Evolutionary conservation across 92 coral and sea anemone species (phyloP).

Genomic region (Umimayanthus chanpuru): DNA sequence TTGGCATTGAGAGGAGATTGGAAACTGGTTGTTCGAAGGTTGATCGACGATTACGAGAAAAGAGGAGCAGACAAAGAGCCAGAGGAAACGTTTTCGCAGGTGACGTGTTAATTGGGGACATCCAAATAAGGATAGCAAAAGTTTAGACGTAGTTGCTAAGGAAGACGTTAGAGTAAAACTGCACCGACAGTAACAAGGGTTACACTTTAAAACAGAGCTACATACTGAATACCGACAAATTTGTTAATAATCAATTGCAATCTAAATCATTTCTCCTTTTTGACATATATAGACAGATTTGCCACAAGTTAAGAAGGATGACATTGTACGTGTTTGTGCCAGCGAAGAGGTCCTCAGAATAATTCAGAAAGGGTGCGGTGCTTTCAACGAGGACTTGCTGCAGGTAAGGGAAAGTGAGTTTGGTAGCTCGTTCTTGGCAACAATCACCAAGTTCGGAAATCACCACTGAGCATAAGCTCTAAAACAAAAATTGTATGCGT

Average conservation of each 20-base stretch:
- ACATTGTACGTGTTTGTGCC: background rate
- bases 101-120: background rate
- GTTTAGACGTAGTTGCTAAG: no score
- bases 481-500: background rate
- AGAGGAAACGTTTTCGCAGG: background rate
- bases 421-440: background rate
- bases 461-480: background rate
- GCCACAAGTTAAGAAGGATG: background rate
- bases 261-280: background rate
- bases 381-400: background rate
- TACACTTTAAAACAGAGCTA: no score
- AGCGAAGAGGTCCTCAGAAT: background rate
- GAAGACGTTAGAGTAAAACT: no score
- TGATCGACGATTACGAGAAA: slow-evolving; percentile 11
- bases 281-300: background rate
- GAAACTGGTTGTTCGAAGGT: background rate
- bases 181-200: no score
- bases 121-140: background rate
- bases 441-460: background rate
- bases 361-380: background rate
- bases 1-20: background rate
- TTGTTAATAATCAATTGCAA: background rate
- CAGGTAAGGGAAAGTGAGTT: background rate
- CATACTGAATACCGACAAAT: no score
- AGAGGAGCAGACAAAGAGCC: background rate